Conservation (phyloP, 2,797 vertebrate genomes). For the Acrossocheilus wenchowensis region DNA sequence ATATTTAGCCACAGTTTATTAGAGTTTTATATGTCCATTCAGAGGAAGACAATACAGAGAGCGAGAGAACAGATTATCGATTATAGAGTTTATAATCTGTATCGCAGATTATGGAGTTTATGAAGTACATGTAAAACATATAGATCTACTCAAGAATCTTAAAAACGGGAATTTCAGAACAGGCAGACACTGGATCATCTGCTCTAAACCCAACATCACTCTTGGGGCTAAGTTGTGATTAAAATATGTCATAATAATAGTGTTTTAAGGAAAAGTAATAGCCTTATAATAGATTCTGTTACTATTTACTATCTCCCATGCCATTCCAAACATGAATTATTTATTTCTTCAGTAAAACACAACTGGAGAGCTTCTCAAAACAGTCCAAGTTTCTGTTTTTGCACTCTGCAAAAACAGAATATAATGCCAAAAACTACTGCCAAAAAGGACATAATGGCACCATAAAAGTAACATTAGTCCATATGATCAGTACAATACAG, state of each 20-base stretch:
- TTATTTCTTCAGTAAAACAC: background rate
- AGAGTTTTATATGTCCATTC: constrained; percentile 62
- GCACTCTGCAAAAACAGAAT: no score
- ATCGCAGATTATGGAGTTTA: constrained; percentile 50
- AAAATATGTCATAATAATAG: background rate
- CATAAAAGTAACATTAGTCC: background rate
- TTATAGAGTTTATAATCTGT: constrained; percentile 52
- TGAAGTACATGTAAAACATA: constrained; percentile 56
- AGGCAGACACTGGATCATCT: constrained; percentile 72
- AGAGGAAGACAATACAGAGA: constrained; percentile 47
- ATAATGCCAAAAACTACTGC: background rate
- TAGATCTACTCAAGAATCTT: constrained; percentile 39
- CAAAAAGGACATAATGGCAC: background rate
- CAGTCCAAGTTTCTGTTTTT: background rate
- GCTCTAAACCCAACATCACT: constrained; percentile 44
- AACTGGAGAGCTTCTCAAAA: background rate
- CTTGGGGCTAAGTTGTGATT: background rate
- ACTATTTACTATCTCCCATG: background rate
- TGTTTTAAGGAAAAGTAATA: background rate
- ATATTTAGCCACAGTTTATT: constrained; percentile 43
- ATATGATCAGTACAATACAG: background rate
- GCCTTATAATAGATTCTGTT: background rate
- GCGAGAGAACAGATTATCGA: constrained; percentile 48
- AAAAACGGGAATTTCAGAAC: constrained; percentile 42
- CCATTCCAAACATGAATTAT: background rate